These are phyloP conservation scores for Latheticus oryzae DNA, from an alignment of 2,888 invertebrate genomes.

Conservation along the genomic window DNA sequence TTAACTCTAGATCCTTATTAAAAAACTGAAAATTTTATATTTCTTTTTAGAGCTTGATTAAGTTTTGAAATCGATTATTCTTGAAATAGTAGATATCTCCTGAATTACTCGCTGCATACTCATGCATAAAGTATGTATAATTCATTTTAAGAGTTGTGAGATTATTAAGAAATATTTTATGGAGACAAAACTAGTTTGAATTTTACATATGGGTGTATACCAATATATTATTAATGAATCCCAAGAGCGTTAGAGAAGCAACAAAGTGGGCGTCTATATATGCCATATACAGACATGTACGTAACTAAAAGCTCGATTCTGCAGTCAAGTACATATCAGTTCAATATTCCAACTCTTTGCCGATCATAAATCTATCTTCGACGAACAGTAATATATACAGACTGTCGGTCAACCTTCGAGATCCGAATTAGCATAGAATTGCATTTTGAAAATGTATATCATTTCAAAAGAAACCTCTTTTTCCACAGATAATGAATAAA, in stretches of 20 bases:
- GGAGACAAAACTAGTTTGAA: slow-evolving; percentile 22
- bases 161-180: slow-evolving; percentile 23
- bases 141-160: slow-evolving; percentile 7
- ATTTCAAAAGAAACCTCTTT: slow-evolving; percentile 36
- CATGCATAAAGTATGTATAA: slow-evolving; percentile 9
- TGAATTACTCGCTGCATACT: too few relatives aligned
- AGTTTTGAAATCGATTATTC: too few relatives aligned
- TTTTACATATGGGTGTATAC: slow-evolving; percentile 17
- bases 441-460: slow-evolving; percentile 42
- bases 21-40: slow-evolving; percentile 36
- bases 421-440: slow-evolving; percentile 39
- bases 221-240: slow-evolving; percentile 24
- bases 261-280: slow-evolving; percentile 23
- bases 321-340: slow-evolving; percentile 36
- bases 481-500: slow-evolving; percentile 39
- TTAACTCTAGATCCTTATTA: slow-evolving; percentile 28
- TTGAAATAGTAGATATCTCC: too few relatives aligned
- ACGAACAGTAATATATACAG: slow-evolving; percentile 33
- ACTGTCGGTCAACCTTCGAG: slow-evolving; percentile 34
- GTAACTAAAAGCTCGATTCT: slow-evolving; percentile 33
- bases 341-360: slow-evolving; percentile 34
- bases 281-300: slow-evolving; percentile 16
- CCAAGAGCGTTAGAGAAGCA: slow-evolving; percentile 22
- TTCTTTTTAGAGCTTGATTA: too few relatives aligned
- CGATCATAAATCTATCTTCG: slow-evolving; percentile 41